Conservation (phyloP, 35 echinoderm and acorn worm species). For the Nesometra sesokonis region DNA sequence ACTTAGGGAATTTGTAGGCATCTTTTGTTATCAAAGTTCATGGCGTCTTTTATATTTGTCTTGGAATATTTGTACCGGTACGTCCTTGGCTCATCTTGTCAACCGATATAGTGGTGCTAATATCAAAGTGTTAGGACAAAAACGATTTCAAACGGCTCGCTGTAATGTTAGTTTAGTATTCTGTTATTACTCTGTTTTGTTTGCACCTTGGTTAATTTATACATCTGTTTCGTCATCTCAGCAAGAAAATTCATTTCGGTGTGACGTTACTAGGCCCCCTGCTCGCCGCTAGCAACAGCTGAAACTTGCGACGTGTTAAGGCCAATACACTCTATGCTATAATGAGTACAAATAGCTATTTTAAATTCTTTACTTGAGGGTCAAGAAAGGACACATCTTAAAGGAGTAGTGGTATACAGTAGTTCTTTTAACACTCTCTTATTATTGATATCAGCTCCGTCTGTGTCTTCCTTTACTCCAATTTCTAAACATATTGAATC, state of each 20-base stretch:
- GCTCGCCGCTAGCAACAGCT: background rate
- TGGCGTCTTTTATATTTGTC: too few relatives aligned
- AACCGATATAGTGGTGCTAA: too few relatives aligned
- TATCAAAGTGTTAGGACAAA: background rate
- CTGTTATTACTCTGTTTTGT: background rate
- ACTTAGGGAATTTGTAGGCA: too few relatives aligned
- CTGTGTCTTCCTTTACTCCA: too few relatives aligned
- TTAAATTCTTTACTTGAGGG: background rate
- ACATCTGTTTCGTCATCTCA: background rate
- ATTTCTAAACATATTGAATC: too few relatives aligned
- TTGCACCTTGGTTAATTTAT: background rate
- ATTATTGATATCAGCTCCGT: too few relatives aligned
- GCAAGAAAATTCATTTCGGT: background rate
- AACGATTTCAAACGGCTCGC: background rate
- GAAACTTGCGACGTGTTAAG: background rate
- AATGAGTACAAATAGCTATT: background rate
- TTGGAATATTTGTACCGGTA: too few relatives aligned
- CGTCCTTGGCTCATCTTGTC: too few relatives aligned
- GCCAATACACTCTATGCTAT: background rate
- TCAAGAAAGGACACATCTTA: background rate
- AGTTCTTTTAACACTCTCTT: too few relatives aligned
- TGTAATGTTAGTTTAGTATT: background rate
- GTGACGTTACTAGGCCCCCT: background rate
- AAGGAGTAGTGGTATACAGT: too few relatives aligned
- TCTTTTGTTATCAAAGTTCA: too few relatives aligned